Evolutionary conservation across 2,797 vertebrate genomes (phyloP).

Genomic region (Hippopotamyrus pictus): DNA sequence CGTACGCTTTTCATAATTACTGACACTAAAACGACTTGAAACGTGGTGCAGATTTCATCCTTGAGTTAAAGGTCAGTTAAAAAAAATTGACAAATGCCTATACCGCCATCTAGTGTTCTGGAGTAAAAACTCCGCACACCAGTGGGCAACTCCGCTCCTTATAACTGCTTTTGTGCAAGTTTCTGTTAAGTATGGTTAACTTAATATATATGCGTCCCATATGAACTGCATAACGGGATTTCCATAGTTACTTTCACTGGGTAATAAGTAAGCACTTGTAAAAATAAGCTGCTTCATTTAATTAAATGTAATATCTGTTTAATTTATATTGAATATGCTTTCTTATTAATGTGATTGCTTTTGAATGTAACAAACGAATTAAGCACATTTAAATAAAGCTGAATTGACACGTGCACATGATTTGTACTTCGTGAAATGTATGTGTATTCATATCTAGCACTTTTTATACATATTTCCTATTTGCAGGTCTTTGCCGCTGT

Average conservation of each 20-base stretch:
- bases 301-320: background rate
- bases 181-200: background rate
- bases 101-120: background rate
- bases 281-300: background rate
- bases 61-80: background rate
- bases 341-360: background rate
- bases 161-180: background rate
- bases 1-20: background rate
- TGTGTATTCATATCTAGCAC: background rate
- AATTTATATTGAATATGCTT: background rate
- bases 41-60: background rate
- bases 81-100: background rate
- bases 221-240: background rate
- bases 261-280: background rate
- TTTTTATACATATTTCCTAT: background rate
- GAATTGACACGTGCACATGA: background rate
- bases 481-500: background rate
- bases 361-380: background rate
- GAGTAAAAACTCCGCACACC: background rate
- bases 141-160: background rate
- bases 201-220: background rate
- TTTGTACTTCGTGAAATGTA: background rate
- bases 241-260: background rate
- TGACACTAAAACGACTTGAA: background rate
- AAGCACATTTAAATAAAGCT: background rate